Evolutionary conservation across 2,113 vertebrate species (phyloP).

Genomic region (Micronisus gabar): DNA sequence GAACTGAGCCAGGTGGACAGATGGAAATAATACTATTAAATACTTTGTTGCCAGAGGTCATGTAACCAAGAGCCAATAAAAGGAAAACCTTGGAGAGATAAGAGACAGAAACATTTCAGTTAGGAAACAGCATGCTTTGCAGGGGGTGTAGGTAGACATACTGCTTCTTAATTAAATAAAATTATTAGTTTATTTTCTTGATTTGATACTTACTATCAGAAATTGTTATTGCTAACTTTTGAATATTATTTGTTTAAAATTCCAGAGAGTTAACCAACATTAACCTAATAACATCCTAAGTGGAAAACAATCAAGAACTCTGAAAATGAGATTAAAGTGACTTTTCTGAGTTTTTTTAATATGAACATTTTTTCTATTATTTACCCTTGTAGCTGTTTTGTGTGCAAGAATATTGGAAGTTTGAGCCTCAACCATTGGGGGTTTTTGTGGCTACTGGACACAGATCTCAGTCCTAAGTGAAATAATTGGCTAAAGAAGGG

Average conservation of each 20-base stretch:
- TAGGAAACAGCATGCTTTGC: not conserved
- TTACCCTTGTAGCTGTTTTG: not conserved
- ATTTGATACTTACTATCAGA: not conserved
- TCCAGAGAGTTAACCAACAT: not conserved
- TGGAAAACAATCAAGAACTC: not conserved
- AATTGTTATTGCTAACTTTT: not conserved
- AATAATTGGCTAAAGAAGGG: not conserved
- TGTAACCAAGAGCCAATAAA: not conserved
- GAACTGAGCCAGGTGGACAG: constrained; percentile 31
- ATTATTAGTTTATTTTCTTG: not conserved
- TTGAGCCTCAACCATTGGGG: not conserved
- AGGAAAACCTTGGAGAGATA: not conserved
- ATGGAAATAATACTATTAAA: constrained; percentile 41
- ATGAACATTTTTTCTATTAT: not conserved
- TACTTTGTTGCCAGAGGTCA: constrained; percentile 22
- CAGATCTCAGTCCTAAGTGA: not conserved
- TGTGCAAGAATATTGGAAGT: not conserved
- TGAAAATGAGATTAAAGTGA: not conserved
- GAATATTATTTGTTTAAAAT: not conserved
- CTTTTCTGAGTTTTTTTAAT: not conserved
- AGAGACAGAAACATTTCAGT: not conserved
- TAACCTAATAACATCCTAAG: not conserved
- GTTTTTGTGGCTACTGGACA: not conserved
- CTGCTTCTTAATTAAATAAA: not conserved
- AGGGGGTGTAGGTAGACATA: not conserved